phyloP scores from a whole-genome alignment of 2,113 vertebrate species.

The Calyptomena viridis region DNA sequence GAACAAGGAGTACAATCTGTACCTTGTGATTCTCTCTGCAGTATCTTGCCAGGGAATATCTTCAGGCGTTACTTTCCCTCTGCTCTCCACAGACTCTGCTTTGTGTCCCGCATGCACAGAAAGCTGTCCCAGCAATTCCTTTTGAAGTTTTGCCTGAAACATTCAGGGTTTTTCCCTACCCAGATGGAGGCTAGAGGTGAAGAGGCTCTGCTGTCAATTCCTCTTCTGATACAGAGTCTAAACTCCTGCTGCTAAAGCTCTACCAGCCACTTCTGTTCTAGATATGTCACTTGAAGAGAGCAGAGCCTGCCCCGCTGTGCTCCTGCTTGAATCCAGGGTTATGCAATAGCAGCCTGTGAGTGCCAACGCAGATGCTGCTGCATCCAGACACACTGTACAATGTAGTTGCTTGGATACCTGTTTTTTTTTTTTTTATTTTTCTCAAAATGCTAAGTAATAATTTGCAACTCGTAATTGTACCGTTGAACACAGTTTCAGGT shows the following conservation, averaged over 20 bases:
- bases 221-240: not conserved
- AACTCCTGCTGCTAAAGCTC: not conserved
- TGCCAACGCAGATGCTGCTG: constrained; percentile 24
- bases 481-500: not conserved
- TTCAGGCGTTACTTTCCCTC: not conserved
- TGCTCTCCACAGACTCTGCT: not conserved
- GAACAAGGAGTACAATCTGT: not conserved
- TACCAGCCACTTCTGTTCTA: constrained; percentile 8
- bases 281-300: not conserved
- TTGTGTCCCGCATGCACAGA: not conserved
- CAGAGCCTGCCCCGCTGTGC: not conserved
- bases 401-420: constrained; percentile 65
- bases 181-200: not conserved
- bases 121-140: not conserved
- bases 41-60: constrained; percentile 2
- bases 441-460: constrained; percentile 46
- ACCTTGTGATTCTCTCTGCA: constrained; percentile 2
- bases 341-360: not conserved
- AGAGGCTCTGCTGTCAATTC: not conserved
- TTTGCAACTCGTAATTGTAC: constrained; percentile 12
- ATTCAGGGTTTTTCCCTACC: not conserved
- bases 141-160: constrained; percentile 24
- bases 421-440: not conserved
- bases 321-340: constrained; percentile 32
- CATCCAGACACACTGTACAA: not conserved